Evolutionary conservation across 2,888 invertebrate species (phyloP).

Genomic region (Opisthograptis luteolata): DNA sequence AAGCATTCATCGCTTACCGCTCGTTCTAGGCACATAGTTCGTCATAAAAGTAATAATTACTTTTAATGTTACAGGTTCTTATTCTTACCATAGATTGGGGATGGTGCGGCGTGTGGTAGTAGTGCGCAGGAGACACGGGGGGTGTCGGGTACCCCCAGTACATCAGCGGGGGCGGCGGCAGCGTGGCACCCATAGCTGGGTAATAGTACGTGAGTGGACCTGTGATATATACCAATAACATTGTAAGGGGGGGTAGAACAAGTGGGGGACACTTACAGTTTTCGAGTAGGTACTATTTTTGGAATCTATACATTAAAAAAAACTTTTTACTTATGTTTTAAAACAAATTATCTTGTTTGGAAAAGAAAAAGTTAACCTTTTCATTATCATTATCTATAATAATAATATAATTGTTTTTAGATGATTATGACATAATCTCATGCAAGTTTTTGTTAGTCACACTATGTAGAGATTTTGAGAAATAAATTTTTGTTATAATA

Average conservation of each 20-base stretch:
- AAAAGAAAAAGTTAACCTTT: too few species aligned
- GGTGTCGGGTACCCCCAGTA: constrained; percentile 98
- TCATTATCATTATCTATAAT: too few species aligned
- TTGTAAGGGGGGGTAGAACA: not conserved
- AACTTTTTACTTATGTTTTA: too few species aligned
- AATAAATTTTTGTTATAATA: constrained; percentile 10
- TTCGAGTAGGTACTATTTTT: not conserved
- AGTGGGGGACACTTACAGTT: not conserved
- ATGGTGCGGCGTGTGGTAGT: constrained; percentile 87
- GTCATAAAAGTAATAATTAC: not conserved
- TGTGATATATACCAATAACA: constrained; percentile 35
- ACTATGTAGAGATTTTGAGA: constrained; percentile 14
- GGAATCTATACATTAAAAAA: too few species aligned
- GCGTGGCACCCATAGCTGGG: constrained; percentile 81
- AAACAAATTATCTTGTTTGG: too few species aligned
- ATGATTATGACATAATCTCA: constrained; percentile 11
- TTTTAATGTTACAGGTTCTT: constrained; percentile 30
- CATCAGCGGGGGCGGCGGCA: constrained; percentile 88
- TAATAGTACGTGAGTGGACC: constrained; percentile 84
- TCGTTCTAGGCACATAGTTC: too few species aligned
- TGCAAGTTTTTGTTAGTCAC: constrained; percentile 44
- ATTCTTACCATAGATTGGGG: constrained; percentile 75
- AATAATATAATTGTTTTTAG: too few species aligned
- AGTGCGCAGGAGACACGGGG: constrained; percentile 95
- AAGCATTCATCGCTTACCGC: too few species aligned